phyloP scores from a whole-genome alignment of 2,888 invertebrate genomes.

The Eugnorisma glareosa region DNA sequence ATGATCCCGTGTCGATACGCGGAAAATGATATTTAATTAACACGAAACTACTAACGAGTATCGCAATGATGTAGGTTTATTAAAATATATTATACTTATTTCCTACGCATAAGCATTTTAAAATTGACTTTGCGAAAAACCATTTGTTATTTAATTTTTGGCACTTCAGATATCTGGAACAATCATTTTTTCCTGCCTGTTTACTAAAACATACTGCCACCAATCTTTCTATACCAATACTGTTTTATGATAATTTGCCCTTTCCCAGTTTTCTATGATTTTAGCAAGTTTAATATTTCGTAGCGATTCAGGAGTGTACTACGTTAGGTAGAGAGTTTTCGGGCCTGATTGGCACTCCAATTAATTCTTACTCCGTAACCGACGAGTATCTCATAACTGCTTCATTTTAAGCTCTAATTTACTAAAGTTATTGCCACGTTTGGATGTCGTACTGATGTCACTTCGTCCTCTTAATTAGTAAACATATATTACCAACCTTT shows the following conservation, averaged over 20 bases:
- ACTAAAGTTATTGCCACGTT: constrained; percentile 57
- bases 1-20: not conserved
- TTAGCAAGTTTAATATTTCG: not conserved
- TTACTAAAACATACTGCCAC: not conserved
- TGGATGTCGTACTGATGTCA: constrained; percentile 45
- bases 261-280: not conserved
- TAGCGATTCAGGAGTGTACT: not conserved
- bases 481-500: constrained; percentile 33
- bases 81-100: not conserved
- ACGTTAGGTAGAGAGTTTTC: not conserved
- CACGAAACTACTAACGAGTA: not conserved
- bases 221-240: not conserved
- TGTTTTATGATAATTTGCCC: not conserved
- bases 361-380: constrained; percentile 23
- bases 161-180: not conserved
- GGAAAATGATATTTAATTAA: not conserved
- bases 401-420: constrained; percentile 71
- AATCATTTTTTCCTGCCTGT: too few species aligned
- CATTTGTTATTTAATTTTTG: not conserved
- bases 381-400: constrained; percentile 61
- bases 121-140: not conserved
- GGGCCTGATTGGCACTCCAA: constrained; percentile 15
- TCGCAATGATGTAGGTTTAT: not conserved
- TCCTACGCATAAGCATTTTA: not conserved
- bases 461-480: constrained; percentile 45